Base-by-base conservation (phyloP, 1,140 invertebrate genomes). In the Tyrophagus putrescentiae region DNA sequence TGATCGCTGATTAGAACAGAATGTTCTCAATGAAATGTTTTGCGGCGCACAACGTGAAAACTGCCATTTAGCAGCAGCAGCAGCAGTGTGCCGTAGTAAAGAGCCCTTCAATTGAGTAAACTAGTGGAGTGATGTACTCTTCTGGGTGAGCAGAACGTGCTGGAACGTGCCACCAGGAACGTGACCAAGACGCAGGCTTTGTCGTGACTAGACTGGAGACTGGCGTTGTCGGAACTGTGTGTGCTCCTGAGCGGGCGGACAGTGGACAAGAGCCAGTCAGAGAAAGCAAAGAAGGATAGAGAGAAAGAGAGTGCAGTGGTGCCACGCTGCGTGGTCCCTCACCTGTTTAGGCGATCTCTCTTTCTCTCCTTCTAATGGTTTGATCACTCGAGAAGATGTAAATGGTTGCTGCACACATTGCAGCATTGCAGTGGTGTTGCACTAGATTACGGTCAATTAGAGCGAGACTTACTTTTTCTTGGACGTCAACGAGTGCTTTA, bases 101-200 rank as follows among this genome's bases (percentile, higher is more conserved):
- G n/a, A n/a, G n/a, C n/a, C n/a, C n/a, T n/a, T n/a, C n/a, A n/a
- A n/a, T n/a, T n/a, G n/a, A n/a, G n/a, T n/a, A n/a, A n/a, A n/a
- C n/a, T n/a, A n/a, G n/a, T n/a, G n/a, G n/a, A n/a, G n/a, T n/a
- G n/a, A n/a, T n/a, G n/a, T n/a, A n/a, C n/a, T n/a, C n/a, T n/a
- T n/a, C n/a, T n/a, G n/a, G n/a, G n/a, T n/a, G 18, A 39, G 13
- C 36, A 39, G 21, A 48, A 7, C 45, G 31, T 48, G 23, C 45
- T 48, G 45, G 45, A 48, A 18, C 45, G 45, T 48, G 45, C 45
- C 45, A 39, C 45, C 9, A 48, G 45, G 7, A 48, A 48, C 45
- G 45, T 48, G 45, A 48, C 21, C 18, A 21, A 7, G 31, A 7
- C 45, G 31, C 7, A 21, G 7, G 13, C 45, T 25, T 21, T 25